These are phyloP conservation scores for Hipposideros larvatus DNA, from an alignment of 2,797 vertebrate genomes.

Conservation along the genomic window DNA sequence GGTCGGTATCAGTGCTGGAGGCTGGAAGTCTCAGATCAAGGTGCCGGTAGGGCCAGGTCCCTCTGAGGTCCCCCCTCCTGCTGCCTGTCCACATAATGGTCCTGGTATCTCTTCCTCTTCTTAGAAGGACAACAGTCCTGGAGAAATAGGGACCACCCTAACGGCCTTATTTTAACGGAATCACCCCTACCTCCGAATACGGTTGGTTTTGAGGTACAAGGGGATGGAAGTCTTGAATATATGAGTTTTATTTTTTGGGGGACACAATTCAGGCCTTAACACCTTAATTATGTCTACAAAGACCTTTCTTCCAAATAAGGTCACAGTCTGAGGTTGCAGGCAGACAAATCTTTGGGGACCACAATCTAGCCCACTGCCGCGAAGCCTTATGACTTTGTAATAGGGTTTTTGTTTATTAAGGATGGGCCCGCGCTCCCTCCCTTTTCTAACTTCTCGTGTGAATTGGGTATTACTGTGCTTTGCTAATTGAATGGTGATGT, in stretches of 20 bases:
- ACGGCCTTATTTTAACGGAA: neutral
- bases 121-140: neutral
- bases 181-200: neutral
- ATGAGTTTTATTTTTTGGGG: neutral
- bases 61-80: neutral
- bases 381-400: neutral
- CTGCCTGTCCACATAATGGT: neutral
- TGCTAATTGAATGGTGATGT: neutral
- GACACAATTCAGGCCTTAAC: neutral
- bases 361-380: fast-evolving
- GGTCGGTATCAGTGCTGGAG: neutral
- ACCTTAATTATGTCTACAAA: neutral
- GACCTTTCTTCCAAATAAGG: neutral
- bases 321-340: neutral
- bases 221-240: neutral
- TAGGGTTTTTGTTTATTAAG: neutral
- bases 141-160: neutral
- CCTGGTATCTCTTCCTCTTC: neutral
- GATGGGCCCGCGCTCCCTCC: neutral
- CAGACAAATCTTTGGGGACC: neutral
- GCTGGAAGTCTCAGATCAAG: neutral
- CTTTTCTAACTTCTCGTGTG: neutral
- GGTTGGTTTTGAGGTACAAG: neutral
- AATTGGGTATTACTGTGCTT: neutral
- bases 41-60: neutral